Evolutionary conservation across 2,797 vertebrate genomes (phyloP).

Genomic region (Iguana delicatissima): DNA sequence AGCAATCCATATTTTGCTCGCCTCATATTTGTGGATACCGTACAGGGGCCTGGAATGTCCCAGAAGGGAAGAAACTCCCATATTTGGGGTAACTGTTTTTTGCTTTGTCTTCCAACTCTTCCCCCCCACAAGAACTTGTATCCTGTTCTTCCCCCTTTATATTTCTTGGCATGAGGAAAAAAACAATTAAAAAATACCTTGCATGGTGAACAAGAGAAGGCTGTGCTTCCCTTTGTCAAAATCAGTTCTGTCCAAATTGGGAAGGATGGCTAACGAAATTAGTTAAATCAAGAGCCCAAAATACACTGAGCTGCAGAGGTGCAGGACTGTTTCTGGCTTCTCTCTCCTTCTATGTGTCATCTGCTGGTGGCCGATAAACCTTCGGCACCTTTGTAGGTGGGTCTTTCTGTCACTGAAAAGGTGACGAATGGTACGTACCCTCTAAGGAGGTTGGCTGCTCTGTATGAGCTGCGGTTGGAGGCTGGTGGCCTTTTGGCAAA

Average conservation of each 20-base stretch:
- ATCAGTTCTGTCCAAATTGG: not conserved
- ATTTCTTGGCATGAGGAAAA: constrained; percentile 81
- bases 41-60: constrained; percentile 25
- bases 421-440: too few relatives aligned
- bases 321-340: too few relatives aligned
- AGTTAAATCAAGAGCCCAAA: not conserved
- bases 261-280: too few relatives aligned
- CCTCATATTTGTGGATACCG: not conserved
- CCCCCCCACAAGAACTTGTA: constrained; percentile 56
- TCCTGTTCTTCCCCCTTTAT: constrained; percentile 65
- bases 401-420: too few relatives aligned
- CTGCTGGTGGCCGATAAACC: too few relatives aligned
- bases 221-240: constrained; percentile 62
- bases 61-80: constrained; percentile 12
- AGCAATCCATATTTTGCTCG: not conserved
- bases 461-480: not conserved
- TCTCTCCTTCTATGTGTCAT: too few relatives aligned
- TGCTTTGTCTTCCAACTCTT: not conserved
- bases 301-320: too few relatives aligned
- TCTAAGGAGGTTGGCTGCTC: not conserved
- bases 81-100: constrained; percentile 42
- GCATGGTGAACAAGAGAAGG: constrained; percentile 53
- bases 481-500: too few relatives aligned
- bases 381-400: too few relatives aligned
- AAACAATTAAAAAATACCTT: constrained; percentile 77